Conservation (phyloP, 2,797 vertebrate genomes). For the Poecilia wingei region DNA sequence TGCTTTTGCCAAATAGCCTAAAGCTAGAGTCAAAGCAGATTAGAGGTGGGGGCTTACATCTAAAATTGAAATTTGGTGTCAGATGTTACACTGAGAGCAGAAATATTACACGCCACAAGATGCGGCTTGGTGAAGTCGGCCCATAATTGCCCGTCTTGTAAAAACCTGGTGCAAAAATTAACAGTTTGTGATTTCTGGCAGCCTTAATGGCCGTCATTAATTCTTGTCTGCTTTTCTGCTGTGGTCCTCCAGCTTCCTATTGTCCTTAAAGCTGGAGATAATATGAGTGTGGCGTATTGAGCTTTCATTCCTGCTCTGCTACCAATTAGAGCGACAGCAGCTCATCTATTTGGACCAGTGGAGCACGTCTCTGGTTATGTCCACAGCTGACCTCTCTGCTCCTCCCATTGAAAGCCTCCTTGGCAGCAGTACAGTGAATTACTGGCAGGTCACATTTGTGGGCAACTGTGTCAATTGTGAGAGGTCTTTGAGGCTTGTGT, state of each 20-base stretch:
- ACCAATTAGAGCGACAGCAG: constrained; percentile 71
- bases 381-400: constrained; percentile 55
- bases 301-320: constrained; percentile 46
- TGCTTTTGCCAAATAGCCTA: constrained; percentile 74
- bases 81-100: constrained; percentile 56
- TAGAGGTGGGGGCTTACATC: constrained; percentile 56
- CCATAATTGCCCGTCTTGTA: constrained; percentile 65
- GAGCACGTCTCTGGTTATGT: constrained; percentile 67
- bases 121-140: constrained; percentile 43
- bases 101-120: constrained; percentile 59
- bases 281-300: constrained; percentile 41
- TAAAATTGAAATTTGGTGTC: constrained; percentile 58
- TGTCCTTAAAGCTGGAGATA: constrained; percentile 66
- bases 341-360: constrained; percentile 61
- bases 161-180: constrained; percentile 67
- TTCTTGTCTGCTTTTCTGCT: constrained; percentile 75
- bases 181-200: constrained; percentile 64
- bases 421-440: constrained; percentile 31
- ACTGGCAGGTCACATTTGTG: constrained; percentile 39
- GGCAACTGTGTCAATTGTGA: constrained; percentile 49
- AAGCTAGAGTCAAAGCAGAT: constrained; percentile 66
- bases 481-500: constrained; percentile 50
- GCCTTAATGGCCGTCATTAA: constrained; percentile 73
- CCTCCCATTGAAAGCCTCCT: constrained; percentile 41
- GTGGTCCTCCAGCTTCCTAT: constrained; percentile 63